A percentile compares a stretch with the other conserved stretches of the same genome.
These are phyloP conservation scores for Mycteria americana DNA, from an alignment of 2,797 vertebrate genomes.

Conservation along the genomic window DNA sequence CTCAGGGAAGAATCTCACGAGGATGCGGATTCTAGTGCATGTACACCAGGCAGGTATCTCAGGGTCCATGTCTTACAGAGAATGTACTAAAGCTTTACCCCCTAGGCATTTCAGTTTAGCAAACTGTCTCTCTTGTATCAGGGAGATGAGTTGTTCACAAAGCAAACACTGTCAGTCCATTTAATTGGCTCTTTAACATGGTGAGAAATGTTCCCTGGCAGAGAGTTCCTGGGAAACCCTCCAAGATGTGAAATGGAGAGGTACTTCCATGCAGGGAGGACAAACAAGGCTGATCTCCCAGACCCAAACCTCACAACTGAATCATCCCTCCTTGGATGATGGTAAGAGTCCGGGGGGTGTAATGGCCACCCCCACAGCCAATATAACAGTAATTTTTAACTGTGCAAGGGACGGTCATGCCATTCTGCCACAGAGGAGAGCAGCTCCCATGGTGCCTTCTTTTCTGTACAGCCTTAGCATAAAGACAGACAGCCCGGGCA, in stretches of 20 bases:
- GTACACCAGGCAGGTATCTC: neutral
- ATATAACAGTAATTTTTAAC: neutral
- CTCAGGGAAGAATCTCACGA: neutral
- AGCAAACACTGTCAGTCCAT: constrained; percentile 6
- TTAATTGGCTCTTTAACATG: constrained; percentile 42
- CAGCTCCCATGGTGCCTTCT: rapidly evolving
- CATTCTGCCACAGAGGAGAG: neutral
- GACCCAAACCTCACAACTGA: neutral
- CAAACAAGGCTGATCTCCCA: neutral
- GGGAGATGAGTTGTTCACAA: constrained; percentile 20
- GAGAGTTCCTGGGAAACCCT: constrained; percentile 27
- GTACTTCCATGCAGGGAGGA: neutral
- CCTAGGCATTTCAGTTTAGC: neutral
- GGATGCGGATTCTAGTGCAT: rapidly evolving
- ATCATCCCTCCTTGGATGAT: neutral
- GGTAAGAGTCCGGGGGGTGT: neutral
- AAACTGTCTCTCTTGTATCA: neutral
- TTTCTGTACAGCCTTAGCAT: neutral
- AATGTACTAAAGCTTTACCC: neutral
- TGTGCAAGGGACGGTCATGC: neutral
- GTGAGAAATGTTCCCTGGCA: constrained; percentile 41
- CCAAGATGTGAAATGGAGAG: constrained; percentile 44
- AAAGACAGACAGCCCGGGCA: neutral
- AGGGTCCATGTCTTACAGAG: rapidly evolving
- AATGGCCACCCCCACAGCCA: rapidly evolving